Conservation (phyloP, 2,888 invertebrate species). For the Apotomis betuletana region DNA sequence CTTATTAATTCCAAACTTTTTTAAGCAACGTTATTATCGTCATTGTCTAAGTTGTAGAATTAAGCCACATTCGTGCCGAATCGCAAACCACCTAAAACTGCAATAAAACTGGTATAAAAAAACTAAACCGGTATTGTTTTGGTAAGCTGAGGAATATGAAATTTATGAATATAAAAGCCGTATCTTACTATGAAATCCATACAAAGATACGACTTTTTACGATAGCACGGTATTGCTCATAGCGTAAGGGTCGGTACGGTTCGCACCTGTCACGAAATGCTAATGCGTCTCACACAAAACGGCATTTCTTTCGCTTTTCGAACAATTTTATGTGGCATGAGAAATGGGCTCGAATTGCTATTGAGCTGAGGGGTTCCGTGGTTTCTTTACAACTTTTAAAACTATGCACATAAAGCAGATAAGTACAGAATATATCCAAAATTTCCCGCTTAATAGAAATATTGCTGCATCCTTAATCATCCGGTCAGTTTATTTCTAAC, state of each 20-base stretch:
- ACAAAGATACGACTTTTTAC: no score
- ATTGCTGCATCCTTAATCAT: no score
- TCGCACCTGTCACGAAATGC: conserved; percentile 45
- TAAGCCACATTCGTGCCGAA: conserved; percentile 33
- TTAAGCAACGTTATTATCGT: background rate
- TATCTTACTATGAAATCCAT: no score
- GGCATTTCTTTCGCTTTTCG: conserved; percentile 40
- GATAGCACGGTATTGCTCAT: no score
- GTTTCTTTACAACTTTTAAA: background rate
- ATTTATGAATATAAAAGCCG: no score
- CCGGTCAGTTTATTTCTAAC: no score
- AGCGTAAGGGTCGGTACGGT: conserved; percentile 30
- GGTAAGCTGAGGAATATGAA: conserved; percentile 11
- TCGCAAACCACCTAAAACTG: conserved; percentile 30
- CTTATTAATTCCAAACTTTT: conserved; percentile 20
- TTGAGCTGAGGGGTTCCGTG: conserved; percentile 16
- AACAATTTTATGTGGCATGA: conserved; percentile 33
- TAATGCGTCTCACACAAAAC: conserved; percentile 43
- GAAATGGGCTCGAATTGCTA: conserved; percentile 21
- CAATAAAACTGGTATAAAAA: conserved; percentile 38
- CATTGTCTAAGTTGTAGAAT: conserved; percentile 18
- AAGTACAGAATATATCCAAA: no score
- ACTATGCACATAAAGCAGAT: no score
- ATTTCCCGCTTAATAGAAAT: no score
- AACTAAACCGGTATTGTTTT: conserved; percentile 10